Conservation (phyloP, 2,113 vertebrate genomes). For the Heteronetta atricapilla region DNA sequence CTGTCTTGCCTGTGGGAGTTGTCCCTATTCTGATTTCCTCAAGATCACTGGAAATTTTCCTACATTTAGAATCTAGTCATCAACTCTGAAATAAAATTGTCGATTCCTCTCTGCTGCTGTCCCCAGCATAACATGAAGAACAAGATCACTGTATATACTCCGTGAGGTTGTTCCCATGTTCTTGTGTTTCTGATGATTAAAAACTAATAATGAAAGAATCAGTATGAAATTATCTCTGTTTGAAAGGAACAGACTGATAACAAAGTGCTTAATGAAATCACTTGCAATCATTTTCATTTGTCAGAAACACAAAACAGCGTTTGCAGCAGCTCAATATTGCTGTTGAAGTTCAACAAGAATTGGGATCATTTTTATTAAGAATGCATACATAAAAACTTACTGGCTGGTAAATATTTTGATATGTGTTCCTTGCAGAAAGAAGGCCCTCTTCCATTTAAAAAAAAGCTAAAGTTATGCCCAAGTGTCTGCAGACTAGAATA, state of each 20-base stretch:
- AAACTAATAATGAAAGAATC: neutral
- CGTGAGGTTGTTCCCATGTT: neutral
- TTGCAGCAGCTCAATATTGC: neutral
- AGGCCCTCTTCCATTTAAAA: neutral
- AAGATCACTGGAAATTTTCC: neutral
- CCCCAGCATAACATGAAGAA: neutral
- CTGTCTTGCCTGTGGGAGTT: neutral
- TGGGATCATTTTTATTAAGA: neutral
- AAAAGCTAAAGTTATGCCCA: neutral
- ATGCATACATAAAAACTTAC: neutral
- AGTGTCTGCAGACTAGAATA: neutral
- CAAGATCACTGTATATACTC: neutral
- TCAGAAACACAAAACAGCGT: neutral
- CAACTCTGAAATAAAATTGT: neutral
- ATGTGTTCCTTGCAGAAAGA: neutral
- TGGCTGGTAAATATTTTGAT: neutral
- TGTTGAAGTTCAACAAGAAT: neutral
- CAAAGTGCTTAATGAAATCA: neutral
- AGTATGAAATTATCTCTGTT: neutral
- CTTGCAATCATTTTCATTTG: neutral
- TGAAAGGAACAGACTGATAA: neutral
- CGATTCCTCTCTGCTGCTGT: neutral
- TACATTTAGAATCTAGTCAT: neutral
- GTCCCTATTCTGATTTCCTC: neutral
- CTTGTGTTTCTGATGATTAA: neutral